Evolutionary conservation across 2,113 vertebrate genomes (phyloP).

Genomic region (Cricetomys ansorgei): DNA sequence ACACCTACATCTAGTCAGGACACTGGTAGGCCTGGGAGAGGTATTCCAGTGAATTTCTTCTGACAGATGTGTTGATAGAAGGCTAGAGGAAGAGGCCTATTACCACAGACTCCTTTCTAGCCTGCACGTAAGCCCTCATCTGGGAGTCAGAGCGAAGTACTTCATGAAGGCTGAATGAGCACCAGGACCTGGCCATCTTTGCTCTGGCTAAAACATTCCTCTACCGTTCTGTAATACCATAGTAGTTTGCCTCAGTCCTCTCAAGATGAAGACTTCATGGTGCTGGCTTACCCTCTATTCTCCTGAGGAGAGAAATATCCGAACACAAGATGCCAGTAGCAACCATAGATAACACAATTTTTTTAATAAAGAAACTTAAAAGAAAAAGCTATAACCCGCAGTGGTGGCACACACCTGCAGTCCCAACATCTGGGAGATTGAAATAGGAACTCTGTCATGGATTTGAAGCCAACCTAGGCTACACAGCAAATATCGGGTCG

Average conservation of each 20-base stretch:
- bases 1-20: background rate
- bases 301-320: background rate
- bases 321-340: background rate
- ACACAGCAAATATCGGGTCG: background rate
- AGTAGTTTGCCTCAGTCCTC: constrained; percentile 20
- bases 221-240: background rate
- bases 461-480: background rate
- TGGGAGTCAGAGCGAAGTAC: background rate
- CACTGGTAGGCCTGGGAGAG: background rate
- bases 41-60: background rate
- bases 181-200: background rate
- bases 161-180: background rate
- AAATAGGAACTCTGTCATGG: background rate
- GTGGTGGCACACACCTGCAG: background rate
- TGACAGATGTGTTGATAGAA: background rate
- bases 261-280: constrained; percentile 42
- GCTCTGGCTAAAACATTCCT: constrained; percentile 6
- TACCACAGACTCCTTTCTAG: background rate
- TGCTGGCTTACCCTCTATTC: background rate
- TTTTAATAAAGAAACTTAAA: background rate
- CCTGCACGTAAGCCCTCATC: background rate
- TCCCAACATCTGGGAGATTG: background rate
- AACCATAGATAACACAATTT: constrained; percentile 20
- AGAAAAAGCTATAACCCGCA: background rate
- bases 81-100: background rate